Evolutionary conservation across 2,888 invertebrate species (phyloP), one percentile per base, ranked within the genome.

Genomic region (Yponomeuta evonymella): DNA sequence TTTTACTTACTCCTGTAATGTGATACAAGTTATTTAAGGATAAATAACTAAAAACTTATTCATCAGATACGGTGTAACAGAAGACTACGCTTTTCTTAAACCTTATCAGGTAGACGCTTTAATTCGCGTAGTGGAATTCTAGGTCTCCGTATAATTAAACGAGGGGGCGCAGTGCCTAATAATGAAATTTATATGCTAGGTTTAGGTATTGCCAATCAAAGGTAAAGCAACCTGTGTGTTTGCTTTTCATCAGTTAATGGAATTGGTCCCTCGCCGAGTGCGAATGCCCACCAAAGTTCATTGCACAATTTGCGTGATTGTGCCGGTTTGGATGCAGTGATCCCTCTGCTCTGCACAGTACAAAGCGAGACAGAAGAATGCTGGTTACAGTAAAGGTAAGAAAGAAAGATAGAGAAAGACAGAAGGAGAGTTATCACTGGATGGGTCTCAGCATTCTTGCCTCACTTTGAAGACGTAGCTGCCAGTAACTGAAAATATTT

Each of bases 241-340:
- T 82, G 83, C 80, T 74, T 82, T 86, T 82, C 81, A 85, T 85
- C 78, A 80, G 82, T 80, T 83, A 83, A 86, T 85, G 79, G 84
- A 81, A 74, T 77, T 74, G 76, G 73, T 74, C 74, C 75, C 75
- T 72, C 75, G 73, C 43, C 81, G 78, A 82, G 80, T 79, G 80
- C 79, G 74, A 74, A 77, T 79, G 77, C 76, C 79, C 77, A 79
- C 77, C 77, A 76, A 74, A 74, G 76, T 73, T 70, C 63, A 70
- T 36, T 43, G 70, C 78, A 77, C 78, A 79, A 81, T 83, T 79
- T 79, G 72, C 73, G 74, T 80, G 78, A 67, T 67, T 67, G 67
- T 67, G n/a, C 36, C 67, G 23, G 67, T 58, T 58, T 58, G 51
- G 51, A 58, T 12, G 51, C 51, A 58, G 15, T 5, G 51, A 15